Base-by-base conservation (phyloP, 2,888 invertebrate genomes). In the Cynaeus angustus region DNA sequence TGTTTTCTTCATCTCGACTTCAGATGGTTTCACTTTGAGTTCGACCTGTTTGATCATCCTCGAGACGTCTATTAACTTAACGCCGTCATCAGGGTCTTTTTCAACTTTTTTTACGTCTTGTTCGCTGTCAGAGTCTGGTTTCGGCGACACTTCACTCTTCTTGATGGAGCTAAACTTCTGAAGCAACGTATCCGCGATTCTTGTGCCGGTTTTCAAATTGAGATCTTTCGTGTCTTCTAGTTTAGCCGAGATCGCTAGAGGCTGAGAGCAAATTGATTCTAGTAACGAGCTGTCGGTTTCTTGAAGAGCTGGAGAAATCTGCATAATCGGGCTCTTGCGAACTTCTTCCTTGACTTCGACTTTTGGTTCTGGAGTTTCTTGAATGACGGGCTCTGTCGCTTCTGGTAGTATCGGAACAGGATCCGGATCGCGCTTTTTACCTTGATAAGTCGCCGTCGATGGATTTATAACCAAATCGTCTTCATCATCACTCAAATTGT, bases 111-210 rank as follows among this genome's bases (percentile, higher is more conserved):
- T 58, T 3, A 13, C 80, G 9, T 74, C 75, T 41, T 80, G 78
- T 46, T 55, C 68, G 33, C 12, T 75, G 75, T 21, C 77, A 71
- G 78, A 76, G 41, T 78, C 76, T 4, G 61, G 37, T 43, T 74
- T 76, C 7, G 67, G 52, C 10, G 52, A 69, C 67, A 75, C 62
- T 48, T 75, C 77, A 38, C 76, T 72, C 65, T 79, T 83, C 68
- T 84, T 83, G 55, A 83, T 81, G 66, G 81, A 81, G 65, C 78
- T 83, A 58, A 85, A 82, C 71, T 84, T 86, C 66, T 84, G 84
- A 43, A 85, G 72, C 59, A 85, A 79, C 0, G 85, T 83, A 76
- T 85, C 85, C 5, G 84, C 84, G 28, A 85, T 85, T 77, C 81
- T 84, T 9, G 84, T 82, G 3, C 84, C 83, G 3, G 82, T 83